Evolutionary conservation across 1,140 invertebrate species (phyloP).

Genomic region (Musca domestica): DNA sequence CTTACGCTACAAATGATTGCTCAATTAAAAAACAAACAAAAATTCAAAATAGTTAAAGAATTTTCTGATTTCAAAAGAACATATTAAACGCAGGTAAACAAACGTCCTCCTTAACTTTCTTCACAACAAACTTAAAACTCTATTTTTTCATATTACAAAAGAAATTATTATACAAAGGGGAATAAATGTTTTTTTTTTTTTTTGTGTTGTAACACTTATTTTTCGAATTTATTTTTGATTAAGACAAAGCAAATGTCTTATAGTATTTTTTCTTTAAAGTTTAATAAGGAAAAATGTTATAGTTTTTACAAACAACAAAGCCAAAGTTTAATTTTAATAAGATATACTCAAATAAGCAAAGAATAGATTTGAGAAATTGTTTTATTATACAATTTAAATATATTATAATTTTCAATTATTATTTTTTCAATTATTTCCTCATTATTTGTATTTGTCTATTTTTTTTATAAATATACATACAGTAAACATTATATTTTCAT

Average conservation of each 20-base stretch:
- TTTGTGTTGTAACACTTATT: slow-evolving; percentile 17
- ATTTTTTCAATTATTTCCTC: slow-evolving; percentile 3
- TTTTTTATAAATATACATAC: not conserved
- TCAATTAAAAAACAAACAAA: slow-evolving; percentile 3
- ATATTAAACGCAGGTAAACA: not conserved
- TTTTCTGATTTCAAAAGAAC: slow-evolving; percentile 11
- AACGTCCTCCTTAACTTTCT: slow-evolving; percentile 10
- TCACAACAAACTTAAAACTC: not conserved
- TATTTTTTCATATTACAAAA: not conserved
- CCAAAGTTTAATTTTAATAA: slow-evolving; percentile 25
- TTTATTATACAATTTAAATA: not conserved
- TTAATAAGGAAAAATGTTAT: not conserved
- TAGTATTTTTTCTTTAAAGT: slow-evolving; percentile 6
- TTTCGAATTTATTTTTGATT: not conserved
- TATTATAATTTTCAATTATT: not conserved
- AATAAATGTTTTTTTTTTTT: slow-evolving; percentile 10
- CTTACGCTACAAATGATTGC: no score
- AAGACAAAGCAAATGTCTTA: not conserved
- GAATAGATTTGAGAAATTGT: not conserved
- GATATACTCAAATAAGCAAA: not conserved
- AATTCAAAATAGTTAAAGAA: slow-evolving; percentile 20
- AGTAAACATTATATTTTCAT: not conserved
- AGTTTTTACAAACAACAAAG: slow-evolving; percentile 4
- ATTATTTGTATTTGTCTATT: not conserved
- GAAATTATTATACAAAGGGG: not conserved